Base-by-base conservation (phyloP, 2,888 invertebrate species). In the Erebia palarica region DNA sequence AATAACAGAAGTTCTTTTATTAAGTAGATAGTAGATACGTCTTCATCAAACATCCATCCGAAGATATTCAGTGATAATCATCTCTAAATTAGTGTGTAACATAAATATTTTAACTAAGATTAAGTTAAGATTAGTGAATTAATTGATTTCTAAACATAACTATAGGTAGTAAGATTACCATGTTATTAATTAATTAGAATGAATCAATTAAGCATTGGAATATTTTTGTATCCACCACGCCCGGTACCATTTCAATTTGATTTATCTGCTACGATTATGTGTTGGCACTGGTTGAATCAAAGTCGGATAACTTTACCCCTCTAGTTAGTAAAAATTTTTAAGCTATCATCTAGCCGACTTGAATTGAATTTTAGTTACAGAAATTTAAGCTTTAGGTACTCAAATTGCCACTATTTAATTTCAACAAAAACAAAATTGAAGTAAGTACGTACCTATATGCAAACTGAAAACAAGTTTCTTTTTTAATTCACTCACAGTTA, bases 81-180 rank as follows among this genome's bases (percentile, higher is more conserved):
- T 42, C 42, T 42, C 14, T 16, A n/a, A 59, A 59, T 59, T 59
- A 14, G n/a, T 42, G 14, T 42, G 2, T n/a, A 59, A 1, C 36
- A 1, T 59, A n/a, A 14, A 42, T 59, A 59, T 59, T 36, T 36
- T 57, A 57, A 57, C 59, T 11, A 59, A 42, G 36, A 36, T 59
- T n/a, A 42, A 10, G 16, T 42, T 4, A 59, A 42, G 36, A 36
- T 42, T n/a, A 42, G 44, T 60, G n/a, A 42, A 44, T 60, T 60
- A 42, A 42, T 60, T 60, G n/a, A 36, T 60, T 57, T 27, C 27
- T 7, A 14, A 57, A 57, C 57, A 57, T 57, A 27, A 18, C 21
- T 11, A 57, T 57, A n/a, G n/a, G 4, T 3, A 27, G 49, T 53
- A 18, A 21, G 16, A 57, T 53, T 51, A 18, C 55, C 55, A 18